Percentiles rank a stretch among this genome's conserved stretches.
These are phyloP conservation scores for Aeoliscus strigatus DNA, from an alignment of 2,797 vertebrate genomes.

Conservation along the genomic window DNA sequence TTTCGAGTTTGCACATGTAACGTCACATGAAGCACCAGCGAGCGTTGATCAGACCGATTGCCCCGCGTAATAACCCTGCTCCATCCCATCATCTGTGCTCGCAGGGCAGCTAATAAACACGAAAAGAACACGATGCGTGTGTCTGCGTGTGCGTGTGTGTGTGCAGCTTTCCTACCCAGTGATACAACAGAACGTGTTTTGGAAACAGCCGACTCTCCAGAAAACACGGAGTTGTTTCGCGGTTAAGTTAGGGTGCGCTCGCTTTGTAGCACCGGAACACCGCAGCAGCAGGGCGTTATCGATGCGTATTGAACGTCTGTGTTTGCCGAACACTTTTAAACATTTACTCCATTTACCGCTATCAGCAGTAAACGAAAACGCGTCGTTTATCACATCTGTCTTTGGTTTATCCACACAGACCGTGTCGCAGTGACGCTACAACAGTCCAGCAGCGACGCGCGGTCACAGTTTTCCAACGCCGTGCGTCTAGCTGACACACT, in stretches of 20 bases:
- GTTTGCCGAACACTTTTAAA: neutral
- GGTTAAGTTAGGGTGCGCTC: slow-evolving; percentile 33
- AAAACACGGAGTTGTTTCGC: slow-evolving; percentile 24
- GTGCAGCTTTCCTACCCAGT: slow-evolving; percentile 20
- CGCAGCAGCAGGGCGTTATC: neutral
- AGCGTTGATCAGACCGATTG: too few relatives aligned
- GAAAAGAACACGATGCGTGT: too few relatives aligned
- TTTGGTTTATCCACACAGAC: too few relatives aligned
- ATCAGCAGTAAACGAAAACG: too few relatives aligned
- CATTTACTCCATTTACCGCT: too few relatives aligned
- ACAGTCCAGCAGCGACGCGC: neutral
- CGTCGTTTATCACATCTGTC: too few relatives aligned
- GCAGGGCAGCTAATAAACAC: too few relatives aligned
- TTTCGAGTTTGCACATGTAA: too few relatives aligned
- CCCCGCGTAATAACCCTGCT: too few relatives aligned
- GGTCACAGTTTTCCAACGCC: slow-evolving; percentile 35
- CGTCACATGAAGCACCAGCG: too few relatives aligned
- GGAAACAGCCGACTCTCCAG: neutral
- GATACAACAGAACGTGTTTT: neutral
- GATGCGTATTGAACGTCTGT: neutral
- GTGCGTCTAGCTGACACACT: slow-evolving; percentile 47
- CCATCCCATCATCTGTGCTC: too few relatives aligned
- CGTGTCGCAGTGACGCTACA: too few relatives aligned
- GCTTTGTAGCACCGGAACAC: slow-evolving; percentile 23
- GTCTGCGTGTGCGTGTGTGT: neutral